These are phyloP conservation scores for Varecia variegata DNA, from an alignment of 2,797 vertebrate genomes.

Conservation along the genomic window DNA sequence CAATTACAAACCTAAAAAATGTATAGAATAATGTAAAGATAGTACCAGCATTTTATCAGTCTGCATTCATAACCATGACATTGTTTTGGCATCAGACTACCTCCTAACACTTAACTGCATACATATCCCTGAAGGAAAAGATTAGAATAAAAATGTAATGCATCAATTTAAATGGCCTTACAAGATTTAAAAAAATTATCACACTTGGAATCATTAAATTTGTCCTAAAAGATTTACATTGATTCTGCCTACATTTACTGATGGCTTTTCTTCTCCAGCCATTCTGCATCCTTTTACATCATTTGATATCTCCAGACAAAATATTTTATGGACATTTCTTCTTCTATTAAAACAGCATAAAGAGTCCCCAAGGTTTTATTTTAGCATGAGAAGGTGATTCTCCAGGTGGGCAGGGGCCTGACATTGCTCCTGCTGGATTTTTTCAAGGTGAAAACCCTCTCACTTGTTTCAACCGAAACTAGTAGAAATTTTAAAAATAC, in stretches of 20 bases:
- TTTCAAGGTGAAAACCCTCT: background rate
- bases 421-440: background rate
- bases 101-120: background rate
- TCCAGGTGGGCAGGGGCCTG: background rate
- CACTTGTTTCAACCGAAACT: background rate
- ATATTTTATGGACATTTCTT: background rate
- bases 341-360: background rate
- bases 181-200: conserved; percentile 14
- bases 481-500: background rate
- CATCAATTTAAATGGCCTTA: background rate
- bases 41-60: background rate
- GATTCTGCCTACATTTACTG: background rate
- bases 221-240: background rate
- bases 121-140: background rate
- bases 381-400: background rate
- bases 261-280: background rate
- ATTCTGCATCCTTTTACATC: background rate
- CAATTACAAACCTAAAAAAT: background rate
- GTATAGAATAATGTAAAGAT: background rate
- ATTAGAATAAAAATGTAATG: background rate
- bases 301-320: background rate
- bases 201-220: background rate
- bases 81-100: background rate
- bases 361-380: background rate
- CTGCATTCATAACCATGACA: background rate